These are phyloP conservation scores for Betta splendens DNA, from an alignment of 2,797 vertebrate species.

Conservation along the genomic window DNA sequence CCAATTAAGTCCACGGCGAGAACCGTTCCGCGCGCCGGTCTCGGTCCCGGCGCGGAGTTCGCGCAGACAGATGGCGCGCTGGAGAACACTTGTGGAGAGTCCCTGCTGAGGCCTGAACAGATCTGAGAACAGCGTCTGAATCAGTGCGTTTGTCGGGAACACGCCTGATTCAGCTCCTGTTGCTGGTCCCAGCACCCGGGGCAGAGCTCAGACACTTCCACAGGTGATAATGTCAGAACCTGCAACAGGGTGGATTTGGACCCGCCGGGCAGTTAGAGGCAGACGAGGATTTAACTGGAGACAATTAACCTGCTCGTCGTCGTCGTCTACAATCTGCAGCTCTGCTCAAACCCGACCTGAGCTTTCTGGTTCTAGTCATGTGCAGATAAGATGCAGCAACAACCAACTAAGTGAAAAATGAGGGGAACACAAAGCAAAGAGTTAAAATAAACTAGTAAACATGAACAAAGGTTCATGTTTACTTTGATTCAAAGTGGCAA, in stretches of 20 bases:
- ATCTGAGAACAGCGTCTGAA: constrained; percentile 3
- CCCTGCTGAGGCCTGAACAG: constrained; percentile 31
- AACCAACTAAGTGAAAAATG: too few relatives aligned
- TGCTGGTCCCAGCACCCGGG: constrained; percentile 10
- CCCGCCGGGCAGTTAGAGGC: constrained; percentile 21
- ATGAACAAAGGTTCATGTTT: too few relatives aligned
- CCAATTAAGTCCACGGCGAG: constrained; percentile 60
- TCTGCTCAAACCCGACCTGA: constrained; percentile 3
- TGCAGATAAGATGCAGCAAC: constrained; percentile 12
- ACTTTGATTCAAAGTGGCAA: too few relatives aligned
- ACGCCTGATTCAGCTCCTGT: neutral
- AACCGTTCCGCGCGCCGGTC: constrained; percentile 57
- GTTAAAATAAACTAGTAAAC: too few relatives aligned
- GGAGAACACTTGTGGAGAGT: constrained; percentile 40
- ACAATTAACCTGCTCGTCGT: constrained; percentile 47
- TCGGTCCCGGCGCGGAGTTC: constrained; percentile 17
- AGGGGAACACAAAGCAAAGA: too few relatives aligned
- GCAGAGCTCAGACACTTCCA: constrained; percentile 6
- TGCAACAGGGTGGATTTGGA: constrained; percentile 32
- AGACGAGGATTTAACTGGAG: constrained; percentile 50
- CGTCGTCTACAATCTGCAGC: constrained; percentile 16
- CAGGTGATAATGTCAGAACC: constrained; percentile 19
- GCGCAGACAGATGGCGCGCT: constrained; percentile 50
- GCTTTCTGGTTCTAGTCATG: constrained; percentile 32
- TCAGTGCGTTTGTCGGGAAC: constrained; percentile 6